Conservation (phyloP, 2,797 vertebrate genomes). For the Tachyglossus aculeatus region DNA sequence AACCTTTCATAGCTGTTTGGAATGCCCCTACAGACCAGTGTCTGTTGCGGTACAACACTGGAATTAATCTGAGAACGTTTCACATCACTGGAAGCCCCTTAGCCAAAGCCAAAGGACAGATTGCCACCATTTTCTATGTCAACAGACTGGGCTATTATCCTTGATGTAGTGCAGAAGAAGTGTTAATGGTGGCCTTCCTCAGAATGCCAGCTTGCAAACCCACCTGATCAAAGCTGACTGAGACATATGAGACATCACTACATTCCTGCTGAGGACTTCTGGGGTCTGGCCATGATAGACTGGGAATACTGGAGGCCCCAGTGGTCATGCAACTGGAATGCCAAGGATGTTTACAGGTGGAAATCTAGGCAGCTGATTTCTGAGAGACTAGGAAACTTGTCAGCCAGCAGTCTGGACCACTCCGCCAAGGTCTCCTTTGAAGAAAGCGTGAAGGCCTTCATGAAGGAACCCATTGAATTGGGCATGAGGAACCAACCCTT, state of each 20-base stretch:
- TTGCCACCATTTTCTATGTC: constrained; percentile 85
- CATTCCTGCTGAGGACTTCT: constrained; percentile 79
- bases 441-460: constrained; percentile 78
- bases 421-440: constrained; percentile 79
- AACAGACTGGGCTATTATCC: constrained; percentile 83
- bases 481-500: constrained; percentile 77
- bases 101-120: constrained; percentile 79
- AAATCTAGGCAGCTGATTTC: constrained; percentile 74
- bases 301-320: constrained; percentile 83
- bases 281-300: constrained; percentile 78
- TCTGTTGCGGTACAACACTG: constrained; percentile 74
- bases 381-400: constrained; percentile 73
- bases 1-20: constrained; percentile 82
- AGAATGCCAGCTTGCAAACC: constrained; percentile 80
- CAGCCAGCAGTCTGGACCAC: constrained; percentile 70
- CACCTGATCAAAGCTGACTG: constrained; percentile 76
- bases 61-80: constrained; percentile 76
- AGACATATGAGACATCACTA: constrained; percentile 79
- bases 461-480: constrained; percentile 81
- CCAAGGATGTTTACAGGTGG: constrained; percentile 77
- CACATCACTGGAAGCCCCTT: constrained; percentile 77
- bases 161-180: constrained; percentile 75
- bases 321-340: constrained; percentile 80
- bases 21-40: constrained; percentile 81
- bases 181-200: constrained; percentile 78